A percentile compares a stretch with the other conserved stretches of the same genome.
Evolutionary conservation across 2,888 invertebrate species (phyloP).

Genomic region (Luperina nickerlii): DNA sequence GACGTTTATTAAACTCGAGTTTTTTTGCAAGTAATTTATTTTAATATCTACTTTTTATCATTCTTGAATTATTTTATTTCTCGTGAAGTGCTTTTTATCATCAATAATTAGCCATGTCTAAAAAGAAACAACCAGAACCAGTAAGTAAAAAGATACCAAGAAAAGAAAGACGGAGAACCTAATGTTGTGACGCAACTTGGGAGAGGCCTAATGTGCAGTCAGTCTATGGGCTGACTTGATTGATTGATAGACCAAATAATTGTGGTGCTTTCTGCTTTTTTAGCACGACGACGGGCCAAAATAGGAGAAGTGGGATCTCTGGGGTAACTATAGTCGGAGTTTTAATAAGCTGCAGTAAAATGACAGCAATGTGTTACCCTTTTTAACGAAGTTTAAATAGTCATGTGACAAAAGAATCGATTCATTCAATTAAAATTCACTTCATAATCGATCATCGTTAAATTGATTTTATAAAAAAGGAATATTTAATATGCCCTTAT

Average conservation of each 20-base stretch:
- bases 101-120: constrained; percentile 20
- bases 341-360: too few relatives aligned
- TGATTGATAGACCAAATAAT: background rate
- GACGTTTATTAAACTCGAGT: background rate
- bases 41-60: background rate
- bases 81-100: background rate
- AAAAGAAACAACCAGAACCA: constrained; percentile 26
- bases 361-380: too few relatives aligned
- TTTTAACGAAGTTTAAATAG: too few relatives aligned
- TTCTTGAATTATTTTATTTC: constrained; percentile 8
- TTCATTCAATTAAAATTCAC: too few relatives aligned
- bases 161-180: background rate
- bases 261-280: background rate
- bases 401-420: too few relatives aligned
- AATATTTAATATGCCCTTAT: too few relatives aligned
- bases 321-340: background rate
- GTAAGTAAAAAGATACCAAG: constrained; percentile 32
- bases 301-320: background rate
- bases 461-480: too few relatives aligned
- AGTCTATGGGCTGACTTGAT: background rate
- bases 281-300: background rate
- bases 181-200: background rate
- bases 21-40: constrained; percentile 35
- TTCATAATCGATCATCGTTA: too few relatives aligned
- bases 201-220: background rate